These are phyloP conservation scores for Clamator glandarius DNA, from an alignment of 2,797 vertebrate species.

Conservation along the genomic window DNA sequence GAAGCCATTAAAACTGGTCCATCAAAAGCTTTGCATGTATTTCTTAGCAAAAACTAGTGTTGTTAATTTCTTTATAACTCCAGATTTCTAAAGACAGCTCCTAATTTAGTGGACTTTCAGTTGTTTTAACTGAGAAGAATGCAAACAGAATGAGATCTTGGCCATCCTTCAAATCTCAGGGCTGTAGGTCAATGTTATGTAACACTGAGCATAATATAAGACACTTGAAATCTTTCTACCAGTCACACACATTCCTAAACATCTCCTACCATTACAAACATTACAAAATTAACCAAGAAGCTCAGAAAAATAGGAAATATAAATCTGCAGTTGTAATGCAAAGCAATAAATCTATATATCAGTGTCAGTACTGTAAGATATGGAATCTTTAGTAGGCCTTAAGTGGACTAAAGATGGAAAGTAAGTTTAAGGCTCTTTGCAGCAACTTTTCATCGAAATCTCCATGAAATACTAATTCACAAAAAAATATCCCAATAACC, in stretches of 20 bases:
- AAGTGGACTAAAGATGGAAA: neutral
- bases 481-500: rapidly evolving
- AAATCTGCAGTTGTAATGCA: neutral
- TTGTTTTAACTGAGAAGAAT: neutral
- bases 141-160: neutral
- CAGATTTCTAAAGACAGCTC: neutral
- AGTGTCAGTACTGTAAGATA: neutral
- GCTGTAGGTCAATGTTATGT: neutral
- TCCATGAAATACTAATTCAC: neutral
- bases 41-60: neutral
- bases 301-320: neutral
- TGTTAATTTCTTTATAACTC: neutral
- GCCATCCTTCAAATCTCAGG: neutral
- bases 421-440: neutral
- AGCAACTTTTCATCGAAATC: neutral
- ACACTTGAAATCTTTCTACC: neutral
- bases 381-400: neutral
- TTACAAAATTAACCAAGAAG: neutral
- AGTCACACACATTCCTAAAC: neutral
- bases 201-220: neutral
- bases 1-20: neutral
- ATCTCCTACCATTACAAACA: neutral
- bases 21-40: neutral
- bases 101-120: neutral
- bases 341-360: neutral